Percentiles rank a stretch among this genome's conserved stretches.
phyloP scores from a whole-genome alignment of 2,797 vertebrate species.

The Chaenodraco wilsoni region DNA sequence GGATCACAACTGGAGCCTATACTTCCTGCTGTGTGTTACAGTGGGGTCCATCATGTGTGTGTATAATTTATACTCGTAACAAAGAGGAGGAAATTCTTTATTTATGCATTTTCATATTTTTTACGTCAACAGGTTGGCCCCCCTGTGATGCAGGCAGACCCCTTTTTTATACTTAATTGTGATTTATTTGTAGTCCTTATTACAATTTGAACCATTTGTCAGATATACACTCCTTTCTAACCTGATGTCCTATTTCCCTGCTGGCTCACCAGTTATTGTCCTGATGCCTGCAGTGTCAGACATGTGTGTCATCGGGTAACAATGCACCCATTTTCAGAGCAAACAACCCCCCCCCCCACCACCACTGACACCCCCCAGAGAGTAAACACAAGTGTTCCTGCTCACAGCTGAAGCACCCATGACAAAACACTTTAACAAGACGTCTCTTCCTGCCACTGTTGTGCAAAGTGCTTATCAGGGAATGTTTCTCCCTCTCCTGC shows the following conservation, averaged over 20 bases:
- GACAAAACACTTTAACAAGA: constrained; percentile 60
- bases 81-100: constrained; percentile 20
- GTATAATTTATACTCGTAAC: background rate
- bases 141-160: background rate
- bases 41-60: background rate
- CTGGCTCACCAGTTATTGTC: constrained; percentile 55
- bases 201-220: background rate
- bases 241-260: constrained; percentile 47
- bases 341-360: constrained; percentile 16
- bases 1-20: constrained; percentile 5
- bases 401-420: constrained; percentile 37
- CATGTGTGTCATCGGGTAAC: constrained; percentile 57
- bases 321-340: constrained; percentile 65
- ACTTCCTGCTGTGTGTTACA: constrained; percentile 9
- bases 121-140: constrained; percentile 29
- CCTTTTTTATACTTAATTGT: background rate
- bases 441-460: constrained; percentile 43
- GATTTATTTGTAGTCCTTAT: background rate
- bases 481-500: constrained; percentile 7
- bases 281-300: constrained; percentile 50
- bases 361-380: background rate
- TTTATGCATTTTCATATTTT: background rate
- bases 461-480: constrained; percentile 43
- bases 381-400: constrained; percentile 49
- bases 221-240: background rate